Conservation (phyloP, 2,888 invertebrate species). For the Eupithecia insigniata region DNA sequence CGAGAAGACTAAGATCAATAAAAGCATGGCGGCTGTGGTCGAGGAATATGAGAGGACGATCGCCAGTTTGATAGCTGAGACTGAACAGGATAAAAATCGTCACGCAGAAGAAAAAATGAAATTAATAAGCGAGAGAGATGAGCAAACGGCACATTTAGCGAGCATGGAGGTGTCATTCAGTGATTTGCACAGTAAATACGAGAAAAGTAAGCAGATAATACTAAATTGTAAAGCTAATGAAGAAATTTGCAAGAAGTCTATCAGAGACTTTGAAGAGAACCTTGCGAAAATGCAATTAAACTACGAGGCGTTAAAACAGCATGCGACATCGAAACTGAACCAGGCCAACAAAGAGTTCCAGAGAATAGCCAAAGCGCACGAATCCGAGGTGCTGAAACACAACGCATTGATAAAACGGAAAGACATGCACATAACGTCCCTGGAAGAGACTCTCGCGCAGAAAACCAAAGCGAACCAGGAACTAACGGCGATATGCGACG, state of each 20-base stretch:
- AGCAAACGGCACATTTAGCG: slow-evolving; percentile 84
- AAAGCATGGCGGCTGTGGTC: slow-evolving; percentile 87
- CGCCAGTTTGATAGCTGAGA: slow-evolving; percentile 88
- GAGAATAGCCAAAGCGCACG: slow-evolving; percentile 87
- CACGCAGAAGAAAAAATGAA: slow-evolving; percentile 80
- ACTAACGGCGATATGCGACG: slow-evolving; percentile 95
- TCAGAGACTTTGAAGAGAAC: slow-evolving; percentile 88
- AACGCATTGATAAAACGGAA: slow-evolving; percentile 94
- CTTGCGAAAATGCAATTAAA: slow-evolving; percentile 90
- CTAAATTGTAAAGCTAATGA: slow-evolving; percentile 85
- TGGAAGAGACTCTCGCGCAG: slow-evolving; percentile 92
- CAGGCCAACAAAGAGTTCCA: slow-evolving; percentile 91
- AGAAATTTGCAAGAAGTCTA: slow-evolving; percentile 87
- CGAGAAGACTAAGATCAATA: slow-evolving; percentile 77
- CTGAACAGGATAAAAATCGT: slow-evolving; percentile 87
- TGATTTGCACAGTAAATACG: slow-evolving; percentile 86
- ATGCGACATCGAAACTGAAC: slow-evolving; percentile 94
- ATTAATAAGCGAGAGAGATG: slow-evolving; percentile 84
- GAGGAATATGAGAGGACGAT: slow-evolving; percentile 92
- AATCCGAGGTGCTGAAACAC: slow-evolving; percentile 92
- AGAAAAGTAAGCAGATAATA: slow-evolving; percentile 86
- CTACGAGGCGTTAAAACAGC: slow-evolving; percentile 93
- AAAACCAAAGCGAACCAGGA: slow-evolving; percentile 95
- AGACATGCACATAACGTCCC: slow-evolving; percentile 92
- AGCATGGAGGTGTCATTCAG: slow-evolving; percentile 86